phyloP scores from a whole-genome alignment of 2,888 invertebrate species.

The Brachyptera risi region DNA sequence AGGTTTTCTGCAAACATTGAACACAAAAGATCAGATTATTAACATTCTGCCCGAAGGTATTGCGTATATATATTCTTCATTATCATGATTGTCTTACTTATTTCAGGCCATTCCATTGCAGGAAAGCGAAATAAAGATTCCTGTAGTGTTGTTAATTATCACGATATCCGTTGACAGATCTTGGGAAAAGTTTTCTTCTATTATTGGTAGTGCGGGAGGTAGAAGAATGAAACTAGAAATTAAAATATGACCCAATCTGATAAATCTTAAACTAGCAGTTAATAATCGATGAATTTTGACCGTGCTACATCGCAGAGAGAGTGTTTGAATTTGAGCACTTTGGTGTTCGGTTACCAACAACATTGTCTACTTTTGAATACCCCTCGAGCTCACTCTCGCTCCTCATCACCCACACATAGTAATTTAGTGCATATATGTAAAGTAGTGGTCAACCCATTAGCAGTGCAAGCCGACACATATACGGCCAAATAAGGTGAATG shows the following conservation, averaged over 20 bases:
- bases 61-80: background rate
- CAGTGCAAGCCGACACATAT: background rate
- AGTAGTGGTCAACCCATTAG: background rate
- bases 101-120: constrained; percentile 3
- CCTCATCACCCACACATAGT: background rate
- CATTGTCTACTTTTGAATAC: background rate
- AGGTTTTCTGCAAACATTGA: constrained; percentile 1
- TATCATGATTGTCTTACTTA: constrained; percentile 4
- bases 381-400: background rate
- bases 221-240: too few relatives aligned
- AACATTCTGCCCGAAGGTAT: background rate
- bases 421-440: background rate
- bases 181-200: constrained; percentile 3
- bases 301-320: constrained; percentile 8
- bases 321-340: background rate
- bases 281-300: constrained; percentile 18
- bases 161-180: constrained; percentile 3
- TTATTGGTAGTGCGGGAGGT: too few relatives aligned
- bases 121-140: constrained; percentile 6
- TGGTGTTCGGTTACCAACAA: background rate
- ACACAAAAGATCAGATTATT: constrained; percentile 7
- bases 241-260: constrained; percentile 1
- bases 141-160: background rate
- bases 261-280: background rate
- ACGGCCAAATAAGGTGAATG: background rate